These are phyloP conservation scores for Sarotherodon lohbergeri DNA, from an alignment of 2,113 vertebrate genomes.

Conservation along the genomic window DNA sequence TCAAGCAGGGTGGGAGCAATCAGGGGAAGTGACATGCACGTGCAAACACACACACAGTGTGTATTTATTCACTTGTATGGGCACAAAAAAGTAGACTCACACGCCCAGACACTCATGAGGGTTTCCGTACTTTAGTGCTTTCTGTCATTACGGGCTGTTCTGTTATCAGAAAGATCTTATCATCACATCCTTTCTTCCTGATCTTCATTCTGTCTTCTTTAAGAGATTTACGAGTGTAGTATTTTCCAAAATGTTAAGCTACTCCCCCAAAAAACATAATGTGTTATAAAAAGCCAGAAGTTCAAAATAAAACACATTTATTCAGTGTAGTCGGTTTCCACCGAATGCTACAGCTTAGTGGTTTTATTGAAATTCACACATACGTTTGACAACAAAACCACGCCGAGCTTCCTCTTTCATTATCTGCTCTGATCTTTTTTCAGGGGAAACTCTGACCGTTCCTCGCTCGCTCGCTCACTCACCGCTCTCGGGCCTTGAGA, in stretches of 20 bases:
- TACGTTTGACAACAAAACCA: neutral
- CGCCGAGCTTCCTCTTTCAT: slow-evolving; percentile 26
- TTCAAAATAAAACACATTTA: neutral
- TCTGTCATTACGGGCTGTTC: slow-evolving; percentile 8
- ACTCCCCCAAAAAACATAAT: neutral
- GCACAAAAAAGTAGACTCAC: neutral
- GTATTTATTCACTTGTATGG: neutral
- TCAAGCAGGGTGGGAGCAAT: slow-evolving; percentile 18
- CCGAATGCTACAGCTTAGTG: neutral
- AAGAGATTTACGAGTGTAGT: neutral
- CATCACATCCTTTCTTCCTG: slow-evolving; percentile 2
- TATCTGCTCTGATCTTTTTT: slow-evolving; percentile 6
- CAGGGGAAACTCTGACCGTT: slow-evolving; percentile 56
- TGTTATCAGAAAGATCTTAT: neutral
- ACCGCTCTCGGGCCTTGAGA: slow-evolving; percentile 25
- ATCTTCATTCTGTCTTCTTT: neutral
- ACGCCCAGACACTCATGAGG: neutral
- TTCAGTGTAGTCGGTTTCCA: neutral
- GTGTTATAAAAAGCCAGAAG: neutral
- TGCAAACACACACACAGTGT: neutral
- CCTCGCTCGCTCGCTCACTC: slow-evolving; percentile 1
- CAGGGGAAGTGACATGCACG: neutral
- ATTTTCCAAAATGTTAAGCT: neutral
- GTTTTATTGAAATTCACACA: neutral
- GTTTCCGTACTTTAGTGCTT: neutral